Evolutionary conservation across 2,888 invertebrate genomes (phyloP).

Genomic region (Limnephilus rhombicus): DNA sequence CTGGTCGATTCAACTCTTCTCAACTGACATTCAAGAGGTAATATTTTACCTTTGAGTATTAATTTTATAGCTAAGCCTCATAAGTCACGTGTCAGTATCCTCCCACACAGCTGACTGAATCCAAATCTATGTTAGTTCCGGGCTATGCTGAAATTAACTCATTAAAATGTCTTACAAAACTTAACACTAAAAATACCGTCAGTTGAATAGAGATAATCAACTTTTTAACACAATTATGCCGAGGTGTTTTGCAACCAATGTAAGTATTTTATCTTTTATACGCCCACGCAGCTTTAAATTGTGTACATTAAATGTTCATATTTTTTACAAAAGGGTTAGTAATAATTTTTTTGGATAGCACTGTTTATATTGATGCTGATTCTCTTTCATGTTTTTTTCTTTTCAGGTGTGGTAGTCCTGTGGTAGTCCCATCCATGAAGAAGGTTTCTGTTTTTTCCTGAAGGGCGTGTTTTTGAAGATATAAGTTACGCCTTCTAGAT

Average conservation of each 20-base stretch:
- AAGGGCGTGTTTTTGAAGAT: too few relatives aligned
- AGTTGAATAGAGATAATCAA: background rate
- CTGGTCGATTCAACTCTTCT: background rate
- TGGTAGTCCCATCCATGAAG: too few relatives aligned
- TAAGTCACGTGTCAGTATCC: background rate
- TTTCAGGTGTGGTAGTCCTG: too few relatives aligned
- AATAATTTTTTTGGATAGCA: too few relatives aligned
- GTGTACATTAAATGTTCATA: too few relatives aligned
- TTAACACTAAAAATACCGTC: background rate
- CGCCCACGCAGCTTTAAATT: too few relatives aligned
- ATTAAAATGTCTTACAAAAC: background rate
- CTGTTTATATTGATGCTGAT: too few relatives aligned
- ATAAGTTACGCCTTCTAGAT: too few relatives aligned
- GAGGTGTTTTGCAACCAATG: background rate
- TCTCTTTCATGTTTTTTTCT: too few relatives aligned
- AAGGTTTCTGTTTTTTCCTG: too few relatives aligned
- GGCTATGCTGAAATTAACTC: background rate
- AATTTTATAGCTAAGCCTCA: background rate
- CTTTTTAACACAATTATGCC: background rate
- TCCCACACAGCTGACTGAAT: background rate
- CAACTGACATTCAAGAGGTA: background rate
- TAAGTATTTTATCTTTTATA: background rate
- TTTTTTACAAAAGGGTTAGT: too few relatives aligned
- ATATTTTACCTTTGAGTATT: background rate
- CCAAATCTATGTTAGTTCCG: background rate